Evolutionary conservation across 2,888 invertebrate genomes (phyloP).

Genomic region (Campoplex nolae): DNA sequence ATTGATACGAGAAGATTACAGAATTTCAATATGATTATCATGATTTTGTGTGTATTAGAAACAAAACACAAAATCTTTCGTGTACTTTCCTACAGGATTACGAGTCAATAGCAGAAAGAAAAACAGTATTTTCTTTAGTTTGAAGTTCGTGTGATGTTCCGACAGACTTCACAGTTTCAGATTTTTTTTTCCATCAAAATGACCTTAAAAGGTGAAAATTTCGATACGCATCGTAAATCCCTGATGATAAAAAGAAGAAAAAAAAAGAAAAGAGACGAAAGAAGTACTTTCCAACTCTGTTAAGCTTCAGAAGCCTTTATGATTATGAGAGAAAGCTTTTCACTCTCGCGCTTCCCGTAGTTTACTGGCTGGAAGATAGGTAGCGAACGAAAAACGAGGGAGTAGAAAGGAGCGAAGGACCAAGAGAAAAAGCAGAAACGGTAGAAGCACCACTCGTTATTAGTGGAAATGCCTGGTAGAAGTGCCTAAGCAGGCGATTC

Average conservation of each 20-base stretch:
- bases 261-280: neutral
- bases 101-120: no score
- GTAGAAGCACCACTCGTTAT: conserved; percentile 73
- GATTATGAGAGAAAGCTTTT: conserved; percentile 67
- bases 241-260: neutral
- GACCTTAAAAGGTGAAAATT: neutral
- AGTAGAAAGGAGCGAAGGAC: conserved; percentile 25
- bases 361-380: conserved; percentile 55
- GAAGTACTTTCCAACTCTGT: conserved; percentile 30
- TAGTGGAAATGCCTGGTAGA: conserved; percentile 77
- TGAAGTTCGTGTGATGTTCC: neutral
- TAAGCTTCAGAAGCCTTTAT: conserved; percentile 52
- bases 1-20: neutral
- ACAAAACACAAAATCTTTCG: no score
- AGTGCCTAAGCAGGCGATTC: conserved; percentile 81
- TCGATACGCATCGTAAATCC: conserved; percentile 3
- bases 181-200: neutral
- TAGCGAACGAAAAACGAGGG: conserved; percentile 38
- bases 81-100: no score
- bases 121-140: no score
- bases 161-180: no score
- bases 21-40: no score
- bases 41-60: no score
- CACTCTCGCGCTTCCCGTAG: conserved; percentile 49
- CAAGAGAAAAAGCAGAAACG: conserved; percentile 51